Percentiles rank a stretch among this genome's conserved stretches.
Evolutionary conservation across 2,113 vertebrate genomes (phyloP).

Genomic region (Monarcha castaneiventris): DNA sequence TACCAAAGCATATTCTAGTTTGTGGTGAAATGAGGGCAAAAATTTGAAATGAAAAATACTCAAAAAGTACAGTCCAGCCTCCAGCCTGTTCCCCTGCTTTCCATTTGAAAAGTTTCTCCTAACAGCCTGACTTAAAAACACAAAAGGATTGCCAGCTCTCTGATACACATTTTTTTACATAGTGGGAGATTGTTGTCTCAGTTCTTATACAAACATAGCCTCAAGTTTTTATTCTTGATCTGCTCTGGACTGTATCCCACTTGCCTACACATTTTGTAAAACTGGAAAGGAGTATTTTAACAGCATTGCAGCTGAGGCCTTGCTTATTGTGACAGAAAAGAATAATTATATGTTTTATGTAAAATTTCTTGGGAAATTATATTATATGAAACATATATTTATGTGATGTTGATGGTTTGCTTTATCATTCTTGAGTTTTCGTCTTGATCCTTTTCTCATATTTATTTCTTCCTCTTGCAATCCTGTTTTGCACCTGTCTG

Average conservation of each 20-base stretch:
- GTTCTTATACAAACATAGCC: not conserved
- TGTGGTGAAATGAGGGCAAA: not conserved
- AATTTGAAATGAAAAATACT: not conserved
- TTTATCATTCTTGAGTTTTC: not conserved
- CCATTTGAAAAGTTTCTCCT: not conserved
- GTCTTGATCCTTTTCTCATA: not conserved
- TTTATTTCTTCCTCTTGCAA: not conserved
- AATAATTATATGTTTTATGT: not conserved
- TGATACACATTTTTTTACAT: not conserved
- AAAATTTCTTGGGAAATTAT: not conserved
- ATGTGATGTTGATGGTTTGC: not conserved
- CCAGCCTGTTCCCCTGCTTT: not conserved
- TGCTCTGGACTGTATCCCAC: not conserved
- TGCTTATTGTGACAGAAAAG: not conserved
- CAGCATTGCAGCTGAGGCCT: not conserved
- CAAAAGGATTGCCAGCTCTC: not conserved
- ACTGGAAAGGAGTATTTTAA: not conserved
- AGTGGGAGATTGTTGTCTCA: not conserved
- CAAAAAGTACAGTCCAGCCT: not conserved
- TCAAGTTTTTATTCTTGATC: not conserved
- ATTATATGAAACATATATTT: not conserved
- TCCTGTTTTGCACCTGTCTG: not conserved
- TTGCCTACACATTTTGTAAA: not conserved
- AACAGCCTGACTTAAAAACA: not conserved
- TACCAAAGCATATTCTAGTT: not conserved